Base-by-base conservation (phyloP, 2,888 invertebrate genomes). In the Oscheius onirici region DNA sequence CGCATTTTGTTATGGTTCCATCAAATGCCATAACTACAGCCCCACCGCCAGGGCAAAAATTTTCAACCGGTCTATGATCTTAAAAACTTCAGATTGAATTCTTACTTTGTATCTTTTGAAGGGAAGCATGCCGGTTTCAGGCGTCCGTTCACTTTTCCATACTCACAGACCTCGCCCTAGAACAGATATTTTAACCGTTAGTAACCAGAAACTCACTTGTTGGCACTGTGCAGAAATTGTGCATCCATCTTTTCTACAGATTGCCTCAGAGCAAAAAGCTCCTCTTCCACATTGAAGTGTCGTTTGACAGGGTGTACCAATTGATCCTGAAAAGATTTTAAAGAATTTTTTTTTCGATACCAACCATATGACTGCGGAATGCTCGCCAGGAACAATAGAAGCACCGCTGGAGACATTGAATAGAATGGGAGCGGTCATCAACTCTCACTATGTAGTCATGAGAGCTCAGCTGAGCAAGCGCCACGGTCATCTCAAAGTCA, bases 41-140 rank as follows among this genome's bases (percentile, higher is more conserved):
- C 11, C 85, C 85, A 17, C 85, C 85, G 24, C 85, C 85, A 0
- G 85, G 83, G 68, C 86, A 85, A 57, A 78, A 80, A 24, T 79
- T 75, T 26, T 73, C 77, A 77, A 55, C 17, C 60, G 22, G 49
- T 22, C 51, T 61, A 17, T 54, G 13, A 26, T 51, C 41, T 46
- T 40, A 44, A 22, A 26, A 49, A 15, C n/a, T 24, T 52, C 6
- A 15, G 15, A 41, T 46, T 41, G 28, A 57, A n/a, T 22, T 43
- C 34, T 46, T 55, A 34, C 46, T 20, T 55, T 26, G 61, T 66
- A 26, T 60, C 73, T n/a, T 68, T 68, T 20, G 57, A 51, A 10
- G 76, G 69, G 46, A 84, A 83, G 63, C 85, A 85, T 2, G 82
- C 85, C 10, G 73, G 74, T 20, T 80, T 79, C 43, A 61, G 69